A percentile compares a stretch with the other conserved stretches of the same genome.
Conservation (phyloP, 1,140 invertebrate genomes). For the Heliothis virescens region DNA sequence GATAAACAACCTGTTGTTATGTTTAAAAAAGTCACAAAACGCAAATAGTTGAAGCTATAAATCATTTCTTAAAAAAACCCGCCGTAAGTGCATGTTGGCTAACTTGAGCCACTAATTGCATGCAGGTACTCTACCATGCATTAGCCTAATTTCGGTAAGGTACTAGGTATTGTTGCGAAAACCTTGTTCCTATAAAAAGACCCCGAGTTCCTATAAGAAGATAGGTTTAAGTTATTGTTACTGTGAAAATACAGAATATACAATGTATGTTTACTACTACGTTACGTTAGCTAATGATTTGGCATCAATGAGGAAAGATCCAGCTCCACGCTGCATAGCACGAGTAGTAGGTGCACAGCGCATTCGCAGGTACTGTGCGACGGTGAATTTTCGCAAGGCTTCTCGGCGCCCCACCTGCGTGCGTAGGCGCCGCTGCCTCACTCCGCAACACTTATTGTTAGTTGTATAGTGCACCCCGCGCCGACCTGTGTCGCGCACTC, state of each 20-base stretch:
- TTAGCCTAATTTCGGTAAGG: background rate
- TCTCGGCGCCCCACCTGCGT: conserved; percentile 72
- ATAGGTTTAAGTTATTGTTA: background rate
- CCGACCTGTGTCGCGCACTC: conserved; percentile 58
- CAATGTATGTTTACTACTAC: background rate
- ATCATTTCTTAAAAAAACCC: no score
- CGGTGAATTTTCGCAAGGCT: conserved; percentile 82
- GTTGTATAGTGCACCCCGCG: conserved; percentile 64
- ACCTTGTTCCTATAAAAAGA: background rate
- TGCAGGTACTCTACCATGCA: no score
- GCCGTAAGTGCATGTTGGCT: no score
- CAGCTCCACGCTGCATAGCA: conserved; percentile 7
- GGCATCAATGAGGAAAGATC: conserved; percentile 19
- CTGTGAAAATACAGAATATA: background rate
- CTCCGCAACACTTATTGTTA: conserved; percentile 57
- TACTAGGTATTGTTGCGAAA: background rate
- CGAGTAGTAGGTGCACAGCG: conserved; percentile 26
- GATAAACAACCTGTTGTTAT: conserved; percentile 44
- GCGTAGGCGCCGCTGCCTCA: conserved; percentile 61
- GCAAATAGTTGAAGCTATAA: conserved; percentile 9
- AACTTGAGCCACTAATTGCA: no score
- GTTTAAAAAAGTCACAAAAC: conserved; percentile 2
- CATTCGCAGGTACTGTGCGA: conserved; percentile 40
- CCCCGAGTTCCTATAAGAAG: background rate
- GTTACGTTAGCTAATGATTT: conserved; percentile 1